Evolutionary conservation across 2,888 invertebrate species (phyloP), one percentile per base, ranked within the genome.

Genomic region (Branchipolynoe longqiensis): DNA sequence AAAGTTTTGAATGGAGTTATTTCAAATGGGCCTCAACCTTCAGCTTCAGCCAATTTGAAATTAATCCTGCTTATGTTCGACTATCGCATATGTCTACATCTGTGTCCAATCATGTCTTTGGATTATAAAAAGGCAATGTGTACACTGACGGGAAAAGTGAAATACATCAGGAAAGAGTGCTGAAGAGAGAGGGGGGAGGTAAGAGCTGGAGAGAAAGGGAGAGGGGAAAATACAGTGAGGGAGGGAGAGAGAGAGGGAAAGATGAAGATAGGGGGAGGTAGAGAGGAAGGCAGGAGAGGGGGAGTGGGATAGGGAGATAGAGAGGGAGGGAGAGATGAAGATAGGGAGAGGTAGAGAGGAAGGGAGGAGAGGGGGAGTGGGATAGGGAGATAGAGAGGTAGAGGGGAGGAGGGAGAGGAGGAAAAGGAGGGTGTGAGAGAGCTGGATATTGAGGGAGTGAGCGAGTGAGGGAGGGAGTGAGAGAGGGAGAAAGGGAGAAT

Each of bases 341-440:
- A 62, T 25, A n/a, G 62, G 31, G 62, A n/a, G 62, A 62, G 62
- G 12, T 25, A 62, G 31, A n/a, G 62, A 62, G 62, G 12, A 31
- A 62, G 62, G 62, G 14, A 31, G 12, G 62, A 18, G 31, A 14
- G 62, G 31, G 28, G 12, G 62, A 62, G 62, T 28, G 62, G 31
- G 62, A n/a, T 25, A 62, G 62, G 12, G 62, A 62, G 62, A n/a
- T 25, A 62, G 62, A n/a, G 62, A 62, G 62, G 12, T 25, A 62
- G 31, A n/a, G 62, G 31, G 62, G 12, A 31, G 31, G 62, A n/a
- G 62, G 31, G 62, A n/a, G 62, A 62, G 62, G 62, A 62, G 62
- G 25, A 58, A 58, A 4, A n/a, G n/a, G 58, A 18, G 4, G 25
- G n/a, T 58, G 58, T n/a, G 56, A 56, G 56, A n/a, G 56, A 12